A percentile compares a stretch with the other conserved stretches of the same genome.
Evolutionary conservation across 1,140 invertebrate genomes (phyloP).

Genomic region (Delia radicum): DNA sequence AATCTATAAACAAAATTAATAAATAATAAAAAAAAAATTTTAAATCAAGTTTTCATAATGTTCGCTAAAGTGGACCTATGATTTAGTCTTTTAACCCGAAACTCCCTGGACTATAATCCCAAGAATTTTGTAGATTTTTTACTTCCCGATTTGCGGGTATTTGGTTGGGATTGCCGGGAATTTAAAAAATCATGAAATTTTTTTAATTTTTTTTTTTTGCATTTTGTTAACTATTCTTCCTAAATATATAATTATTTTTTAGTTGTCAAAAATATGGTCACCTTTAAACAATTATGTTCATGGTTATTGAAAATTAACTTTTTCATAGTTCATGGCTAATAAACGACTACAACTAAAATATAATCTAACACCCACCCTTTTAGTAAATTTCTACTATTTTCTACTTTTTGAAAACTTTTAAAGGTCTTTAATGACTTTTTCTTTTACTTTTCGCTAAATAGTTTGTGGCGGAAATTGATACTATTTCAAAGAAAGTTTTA

Average conservation of each 20-base stretch:
- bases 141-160: too few relatives aligned
- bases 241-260: too few relatives aligned
- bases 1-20: too few relatives aligned
- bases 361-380: not conserved
- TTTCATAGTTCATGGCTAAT: constrained; percentile 12
- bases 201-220: too few relatives aligned
- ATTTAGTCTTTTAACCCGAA: too few relatives aligned
- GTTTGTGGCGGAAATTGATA: not conserved
- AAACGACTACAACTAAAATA: not conserved
- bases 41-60: too few relatives aligned
- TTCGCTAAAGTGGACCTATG: too few relatives aligned
- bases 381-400: not conserved
- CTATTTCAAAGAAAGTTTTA: not conserved
- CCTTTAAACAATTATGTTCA: not conserved
- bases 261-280: not conserved
- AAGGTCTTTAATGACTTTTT: not conserved
- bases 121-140: too few relatives aligned
- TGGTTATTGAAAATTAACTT: constrained; percentile 8
- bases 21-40: too few relatives aligned
- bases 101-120: too few relatives aligned
- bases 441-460: not conserved
- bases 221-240: not conserved
- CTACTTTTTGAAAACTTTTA: not conserved
- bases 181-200: too few relatives aligned
- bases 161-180: too few relatives aligned